Percentiles rank a stretch among this genome's conserved stretches.
phyloP scores from a whole-genome alignment of 2,797 vertebrate genomes.

The Poecilia wingei region DNA sequence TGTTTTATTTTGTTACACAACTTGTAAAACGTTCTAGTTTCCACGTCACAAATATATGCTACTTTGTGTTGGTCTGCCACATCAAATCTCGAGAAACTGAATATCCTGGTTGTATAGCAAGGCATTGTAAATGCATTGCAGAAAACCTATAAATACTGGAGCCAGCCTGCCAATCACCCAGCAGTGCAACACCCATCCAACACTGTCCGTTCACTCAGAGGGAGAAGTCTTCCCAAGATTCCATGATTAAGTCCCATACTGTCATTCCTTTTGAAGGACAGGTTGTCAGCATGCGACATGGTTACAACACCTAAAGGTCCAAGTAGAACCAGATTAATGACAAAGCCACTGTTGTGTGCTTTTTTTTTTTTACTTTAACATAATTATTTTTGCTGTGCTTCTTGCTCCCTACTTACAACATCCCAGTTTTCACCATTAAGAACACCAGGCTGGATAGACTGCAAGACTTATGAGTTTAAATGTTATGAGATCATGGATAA shows the following conservation, averaged over 20 bases:
- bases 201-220: not conserved
- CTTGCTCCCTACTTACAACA: not conserved
- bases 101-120: not conserved
- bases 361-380: not conserved
- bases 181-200: not conserved
- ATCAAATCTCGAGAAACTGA: not conserved
- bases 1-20: not conserved
- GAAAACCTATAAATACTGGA: not conserved
- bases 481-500: not conserved
- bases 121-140: not conserved
- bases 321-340: not conserved
- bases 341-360: not conserved
- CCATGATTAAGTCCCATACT: not conserved
- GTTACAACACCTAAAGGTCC: conserved; percentile 3
- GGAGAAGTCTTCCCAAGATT: conserved; percentile 1
- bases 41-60: not conserved
- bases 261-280: conserved; percentile 3
- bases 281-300: not conserved
- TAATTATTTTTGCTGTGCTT: not conserved
- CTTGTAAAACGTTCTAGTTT: not conserved
- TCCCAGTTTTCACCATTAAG: not conserved
- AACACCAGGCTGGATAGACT: not conserved
- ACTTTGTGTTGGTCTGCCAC: not conserved
- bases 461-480: not conserved
- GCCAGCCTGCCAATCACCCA: not conserved